A percentile compares a stretch with the other conserved stretches of the same genome.
phyloP scores from a whole-genome alignment of 2,888 invertebrate species.

The Drosophila infuscata region DNA sequence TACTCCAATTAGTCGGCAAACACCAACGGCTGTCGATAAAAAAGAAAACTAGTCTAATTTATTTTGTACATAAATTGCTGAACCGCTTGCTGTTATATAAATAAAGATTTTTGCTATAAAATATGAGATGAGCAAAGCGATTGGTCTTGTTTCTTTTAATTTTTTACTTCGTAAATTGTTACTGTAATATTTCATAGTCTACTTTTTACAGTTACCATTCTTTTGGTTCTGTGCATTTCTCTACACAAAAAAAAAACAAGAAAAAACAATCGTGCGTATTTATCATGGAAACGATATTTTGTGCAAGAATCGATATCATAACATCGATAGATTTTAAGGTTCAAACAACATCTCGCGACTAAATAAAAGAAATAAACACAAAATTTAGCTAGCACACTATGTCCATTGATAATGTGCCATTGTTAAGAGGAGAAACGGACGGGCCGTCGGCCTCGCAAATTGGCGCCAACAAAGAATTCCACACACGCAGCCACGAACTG shows the following conservation, averaged over 20 bases:
- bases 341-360: conserved; percentile 31
- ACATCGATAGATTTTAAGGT: conserved; percentile 28
- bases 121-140: too few relatives aligned
- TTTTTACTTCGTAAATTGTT: neutral
- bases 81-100: conserved; percentile 23
- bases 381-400: conserved; percentile 21
- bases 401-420: conserved; percentile 46
- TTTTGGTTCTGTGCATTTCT: neutral
- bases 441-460: conserved; percentile 64
- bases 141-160: neutral
- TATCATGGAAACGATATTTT: neutral
- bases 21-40: conserved; percentile 35
- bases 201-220: neutral
- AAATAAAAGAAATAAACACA: neutral
- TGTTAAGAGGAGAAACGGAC: conserved; percentile 8
- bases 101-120: conserved; percentile 25
- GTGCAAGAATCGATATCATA: conserved; percentile 20
- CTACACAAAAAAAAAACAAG: neutral
- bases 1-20: conserved; percentile 66
- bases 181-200: neutral
- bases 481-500: conserved; percentile 54
- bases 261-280: neutral
- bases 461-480: conserved; percentile 69
- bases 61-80: conserved; percentile 29
- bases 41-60: conserved; percentile 51